Evolutionary conservation across 2,888 invertebrate species (phyloP), one percentile per base, ranked within the genome.

Genomic region (Mythimna loreyi): DNA sequence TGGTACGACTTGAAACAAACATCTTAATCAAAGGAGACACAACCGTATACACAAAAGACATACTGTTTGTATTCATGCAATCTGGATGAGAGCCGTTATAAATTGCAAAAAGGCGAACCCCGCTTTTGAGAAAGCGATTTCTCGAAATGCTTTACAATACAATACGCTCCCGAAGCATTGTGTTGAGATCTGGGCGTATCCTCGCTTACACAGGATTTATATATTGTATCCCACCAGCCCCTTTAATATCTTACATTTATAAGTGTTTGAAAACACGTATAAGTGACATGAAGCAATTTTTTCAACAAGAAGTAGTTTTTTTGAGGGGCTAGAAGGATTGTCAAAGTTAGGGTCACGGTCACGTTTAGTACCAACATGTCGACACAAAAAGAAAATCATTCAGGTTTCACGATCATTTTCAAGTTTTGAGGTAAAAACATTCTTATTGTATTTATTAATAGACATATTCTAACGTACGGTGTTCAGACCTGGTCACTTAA

Each of bases 61-160:
- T 84, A 84, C 85, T 86, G 86, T 89, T 89, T 88, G 89, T 92
- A 92, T 93, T 92, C 92, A 91, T 91, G 91, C 91, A 91, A 92
- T 93, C 92, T 90, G 90, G 90, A 91, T 91, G 92, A 91, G 91
- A 91, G 88, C 89, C 89, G 92, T 92, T 92, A 93, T 92, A 94
- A 93, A 94, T 94, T 91, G 93, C 92, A 93, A 93, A 93, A 94
- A 93, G 92, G 90, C 91, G 89, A 91, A 89, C 86, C 87, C 83
- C 86, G 91, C 92, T 93, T 92, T 92, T 92, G 91, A 90, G 91
- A 92, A 91, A 92, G 87, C 93, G 94, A 91, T 94, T 93, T 93
- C 92, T 91, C 89, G 92, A 93, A 94, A 92, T 90, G 89, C 91
- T 91, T 91, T 91, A 94, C 93, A 93, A 93, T 90, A 95, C 93